phyloP scores from a whole-genome alignment of 2,888 invertebrate genomes.

The Drosophila pegasa region DNA sequence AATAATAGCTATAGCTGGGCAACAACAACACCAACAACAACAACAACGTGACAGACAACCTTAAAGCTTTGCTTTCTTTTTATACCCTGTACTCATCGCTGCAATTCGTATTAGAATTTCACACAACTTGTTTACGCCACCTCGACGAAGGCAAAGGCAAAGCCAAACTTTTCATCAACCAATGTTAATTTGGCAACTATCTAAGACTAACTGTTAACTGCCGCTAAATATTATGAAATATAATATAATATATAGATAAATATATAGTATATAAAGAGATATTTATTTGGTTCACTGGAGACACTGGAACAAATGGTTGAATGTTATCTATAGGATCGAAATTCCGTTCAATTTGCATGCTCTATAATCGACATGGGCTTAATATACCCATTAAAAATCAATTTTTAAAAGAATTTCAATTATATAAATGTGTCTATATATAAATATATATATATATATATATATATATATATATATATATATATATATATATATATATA shows the following conservation, averaged over 20 bases:
- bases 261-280: background rate
- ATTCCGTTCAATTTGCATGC: background rate
- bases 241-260: background rate
- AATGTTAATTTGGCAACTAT: background rate
- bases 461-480: background rate
- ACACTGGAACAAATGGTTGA: background rate
- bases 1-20: constrained; percentile 24
- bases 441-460: background rate
- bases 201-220: background rate
- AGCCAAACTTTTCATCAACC: constrained; percentile 13
- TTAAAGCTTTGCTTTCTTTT: constrained; percentile 66
- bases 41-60: constrained; percentile 30
- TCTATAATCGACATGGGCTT: background rate
- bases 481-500: background rate
- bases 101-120: constrained; percentile 72
- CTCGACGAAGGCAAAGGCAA: constrained; percentile 24
- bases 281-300: background rate
- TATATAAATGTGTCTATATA: too few relatives aligned
- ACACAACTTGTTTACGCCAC: constrained; percentile 50
- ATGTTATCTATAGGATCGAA: background rate
- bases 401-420: background rate
- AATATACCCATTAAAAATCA: constrained; percentile 2
- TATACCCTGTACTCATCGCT: constrained; percentile 7
- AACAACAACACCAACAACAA: constrained; percentile 21
- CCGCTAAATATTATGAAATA: constrained; percentile 2